Evolutionary conservation across 1,140 invertebrate genomes (phyloP), one percentile per base, ranked within the genome.

Genomic region (Diprion similis): DNA sequence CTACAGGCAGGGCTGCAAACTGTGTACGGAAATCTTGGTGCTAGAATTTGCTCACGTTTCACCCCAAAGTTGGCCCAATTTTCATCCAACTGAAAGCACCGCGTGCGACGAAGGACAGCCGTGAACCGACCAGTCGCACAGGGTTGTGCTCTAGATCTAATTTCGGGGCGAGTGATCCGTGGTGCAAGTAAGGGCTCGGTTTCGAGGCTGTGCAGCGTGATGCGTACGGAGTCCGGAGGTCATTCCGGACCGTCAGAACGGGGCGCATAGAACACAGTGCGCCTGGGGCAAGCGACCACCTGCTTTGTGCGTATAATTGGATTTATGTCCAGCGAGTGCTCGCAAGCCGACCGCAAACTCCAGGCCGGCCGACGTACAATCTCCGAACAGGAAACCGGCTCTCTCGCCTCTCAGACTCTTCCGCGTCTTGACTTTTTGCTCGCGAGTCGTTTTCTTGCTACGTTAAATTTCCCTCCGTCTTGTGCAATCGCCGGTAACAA

Each of bases 241-340:
- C 51, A 59, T 6, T 59, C 51, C 9, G 51, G 9, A 17, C 11
- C 51, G n/a, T 59, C 51, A 9, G n/a, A 59, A 59, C 51, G 51
- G 48, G 51, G n/a, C 11, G 51, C 51, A 59, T 13, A 17, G 51
- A 59, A 59, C 51, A 59, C 11, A 37, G 1, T 6, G 24, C 24
- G 51, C 51, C 8, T 4, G 51, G 51, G 51, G 51, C 51, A 59
- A 59, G 24, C 24, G 72, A 65, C 69, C 75, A 73, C 72, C 76
- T 79, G 77, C 82, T 83, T 82, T 82, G 81, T 83, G 80, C 79
- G 77, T 82, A 78, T 82, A 83, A 83, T 81, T 82, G 82, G 79
- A 83, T 82, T 83, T 81, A 78, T 74, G 76, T 82, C 73, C 73
- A 78, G 76, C 75, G 79, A 76, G 72, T 77, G 71, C 73, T 75